Base-by-base conservation (phyloP, 2,797 vertebrate species). In the Centroberyx gerrardi region DNA sequence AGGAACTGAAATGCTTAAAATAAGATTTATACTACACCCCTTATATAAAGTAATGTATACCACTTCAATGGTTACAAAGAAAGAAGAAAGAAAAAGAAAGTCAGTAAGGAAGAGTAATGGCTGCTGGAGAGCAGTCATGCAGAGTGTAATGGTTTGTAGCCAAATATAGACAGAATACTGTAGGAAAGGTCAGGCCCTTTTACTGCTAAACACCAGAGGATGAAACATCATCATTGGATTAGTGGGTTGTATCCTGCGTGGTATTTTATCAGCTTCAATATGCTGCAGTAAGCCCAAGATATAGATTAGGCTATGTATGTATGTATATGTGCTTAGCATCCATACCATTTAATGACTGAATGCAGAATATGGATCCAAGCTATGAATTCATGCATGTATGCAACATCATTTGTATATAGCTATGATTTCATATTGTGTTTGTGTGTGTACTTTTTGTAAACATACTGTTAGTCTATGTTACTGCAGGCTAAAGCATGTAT, bases 171-270 rank as follows among this genome's bases (percentile, higher is more conserved):
- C 27, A n/a, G 29, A 64, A 44, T 36, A 52, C 54, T 8, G 3
- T 1, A 62, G 58, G 14, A 85, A 79, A 77, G 69, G 54, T 72
- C 71, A 65, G 36, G 53, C 8, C 27, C 18, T 64, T 76, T 76
- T 36, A 28, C 71, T 12, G n/a, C 70, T 76, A 15, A 63, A 73
- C 74, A 69, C 31, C 66, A 76, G 60, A 44, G 73, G 59, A 65
- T 51, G 33, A 31, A 54, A 18, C 44, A 82, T 75, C 18, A 14
- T 42, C 49, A 66, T 76, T 80, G 72, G 40, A 75, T 82, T 62
- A 72, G 48, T 59, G 17, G 17, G 17, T 17, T 56, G 56, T 49
- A 48, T 65, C 46, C 31, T 44, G 63, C 46, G 40, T 31, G 0
- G 15, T 55, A 29, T 56, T 65, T 60, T 53, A 54, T 74, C 31